A percentile compares a stretch with the other conserved stretches of the same genome.
Conservation (phyloP, 2,797 vertebrate genomes). For the Rhynchotus rufescens region DNA sequence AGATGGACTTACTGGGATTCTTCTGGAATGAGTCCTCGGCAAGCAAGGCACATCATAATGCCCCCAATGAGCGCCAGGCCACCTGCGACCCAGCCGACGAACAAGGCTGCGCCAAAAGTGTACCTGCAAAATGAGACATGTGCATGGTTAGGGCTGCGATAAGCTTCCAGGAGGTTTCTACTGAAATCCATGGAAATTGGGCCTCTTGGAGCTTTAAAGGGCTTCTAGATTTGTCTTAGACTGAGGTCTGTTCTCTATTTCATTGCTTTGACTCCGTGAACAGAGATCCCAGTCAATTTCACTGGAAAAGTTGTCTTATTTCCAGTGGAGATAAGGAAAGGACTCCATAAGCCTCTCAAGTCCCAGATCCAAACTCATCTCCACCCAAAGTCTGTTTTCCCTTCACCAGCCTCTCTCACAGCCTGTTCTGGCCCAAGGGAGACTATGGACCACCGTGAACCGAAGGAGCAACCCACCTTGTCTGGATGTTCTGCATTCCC, state of each 20-base stretch:
- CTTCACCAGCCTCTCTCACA: not conserved
- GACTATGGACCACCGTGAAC: fast-evolving
- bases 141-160: not conserved
- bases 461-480: conserved; percentile 72
- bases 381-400: not conserved
- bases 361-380: not conserved
- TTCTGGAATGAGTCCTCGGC: conserved; percentile 85
- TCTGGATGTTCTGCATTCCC: conserved; percentile 78
- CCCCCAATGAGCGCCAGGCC: conserved; percentile 88
- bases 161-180: not conserved
- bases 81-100: conserved; percentile 91
- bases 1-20: conserved; percentile 79
- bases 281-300: not conserved
- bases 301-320: not conserved
- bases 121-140: conserved; percentile 78
- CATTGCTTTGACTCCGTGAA: not conserved
- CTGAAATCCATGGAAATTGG: fast-evolving
- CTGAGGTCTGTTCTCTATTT: not conserved
- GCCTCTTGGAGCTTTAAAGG: not conserved
- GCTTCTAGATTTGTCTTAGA: not conserved
- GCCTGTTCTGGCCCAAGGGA: not conserved
- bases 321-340: not conserved
- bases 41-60: conserved; percentile 90
- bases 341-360: not conserved
- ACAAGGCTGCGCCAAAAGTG: conserved; percentile 91